Evolutionary conservation across 2,113 vertebrate species (phyloP).

Genomic region (Sturnus vulgaris): DNA sequence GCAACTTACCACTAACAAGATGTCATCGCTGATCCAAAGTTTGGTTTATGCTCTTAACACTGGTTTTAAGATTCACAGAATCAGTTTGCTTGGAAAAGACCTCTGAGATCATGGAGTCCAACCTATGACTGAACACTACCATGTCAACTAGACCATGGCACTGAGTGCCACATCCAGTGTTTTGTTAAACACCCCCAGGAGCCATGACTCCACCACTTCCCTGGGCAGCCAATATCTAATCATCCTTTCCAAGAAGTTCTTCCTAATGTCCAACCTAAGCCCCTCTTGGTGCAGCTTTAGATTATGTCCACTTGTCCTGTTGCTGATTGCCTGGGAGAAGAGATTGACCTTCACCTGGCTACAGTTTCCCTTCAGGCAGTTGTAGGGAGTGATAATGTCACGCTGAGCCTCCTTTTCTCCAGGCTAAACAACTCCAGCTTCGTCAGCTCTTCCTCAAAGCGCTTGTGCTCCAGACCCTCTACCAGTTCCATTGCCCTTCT

Average conservation of each 20-base stretch:
- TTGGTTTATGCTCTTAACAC: background rate
- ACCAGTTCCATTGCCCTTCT: background rate
- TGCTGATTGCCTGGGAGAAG: background rate
- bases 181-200: background rate
- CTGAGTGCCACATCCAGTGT: background rate
- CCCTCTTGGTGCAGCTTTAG: background rate
- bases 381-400: no score
- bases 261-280: background rate
- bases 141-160: background rate
- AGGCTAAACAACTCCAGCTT: background rate
- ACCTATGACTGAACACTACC: background rate
- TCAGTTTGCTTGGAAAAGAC: background rate
- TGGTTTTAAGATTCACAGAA: background rate
- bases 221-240: background rate
- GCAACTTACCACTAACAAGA: background rate
- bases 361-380: background rate
- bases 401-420: background rate
- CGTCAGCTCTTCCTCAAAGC: background rate
- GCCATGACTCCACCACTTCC: accelerated
- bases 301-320: background rate
- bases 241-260: background rate
- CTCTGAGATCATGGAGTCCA: background rate
- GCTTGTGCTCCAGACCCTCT: background rate
- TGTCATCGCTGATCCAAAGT: background rate
- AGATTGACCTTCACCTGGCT: accelerated